Base-by-base conservation (phyloP, 2,113 vertebrate genomes). In the Plectropomus leopardus region DNA sequence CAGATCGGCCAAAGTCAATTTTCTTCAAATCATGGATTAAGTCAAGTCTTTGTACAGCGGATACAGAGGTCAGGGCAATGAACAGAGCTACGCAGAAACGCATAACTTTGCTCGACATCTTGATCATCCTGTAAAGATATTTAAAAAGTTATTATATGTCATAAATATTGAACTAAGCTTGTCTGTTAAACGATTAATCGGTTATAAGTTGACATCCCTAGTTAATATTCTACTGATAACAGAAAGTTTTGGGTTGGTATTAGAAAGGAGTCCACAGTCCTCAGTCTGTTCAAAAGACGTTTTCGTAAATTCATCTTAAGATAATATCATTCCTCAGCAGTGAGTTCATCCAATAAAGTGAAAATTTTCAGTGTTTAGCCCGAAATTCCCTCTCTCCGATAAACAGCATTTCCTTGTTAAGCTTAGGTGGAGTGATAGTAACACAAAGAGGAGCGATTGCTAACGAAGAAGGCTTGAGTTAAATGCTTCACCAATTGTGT, bases 1-100 rank as follows among this genome's bases (percentile, higher is more conserved):
- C 82, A 13, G 75, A 48, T 4, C 24, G 11, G 0, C 53, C 86
- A 42, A 84, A 88, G 54, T 80, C 23, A 34, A 91, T 50, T 21
- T 44, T 71, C 53, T 88, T 92, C 14, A 91, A 67, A 57, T 89
- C 85, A 1, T 63, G 54, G 42, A 91, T 84, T 15, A 77, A 74
- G 0, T 84, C 14, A 0, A 92, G 75, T 16, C 1, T 64, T 74
- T 72, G n/a, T 11, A 85, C 5, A 9, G 85, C 79, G 1, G 79
- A 80, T 17, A 28, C 76, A 7, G 67, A 68, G 4, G 54, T 57
- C 40, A 88, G n/a, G 7, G 19, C 10, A 1, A 88, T 67, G 5
- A 83, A 14, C 45, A 90, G 53, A 72, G 23, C 61, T 0, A 76
- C 30, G n/a, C 67, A 86, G 59, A 21, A 51, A 30, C 42, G 36